Percentiles rank a stretch among this genome's conserved stretches.
phyloP scores from a whole-genome alignment of 92 coral and sea anemone species.

The Isaurus tuberculatus region DNA sequence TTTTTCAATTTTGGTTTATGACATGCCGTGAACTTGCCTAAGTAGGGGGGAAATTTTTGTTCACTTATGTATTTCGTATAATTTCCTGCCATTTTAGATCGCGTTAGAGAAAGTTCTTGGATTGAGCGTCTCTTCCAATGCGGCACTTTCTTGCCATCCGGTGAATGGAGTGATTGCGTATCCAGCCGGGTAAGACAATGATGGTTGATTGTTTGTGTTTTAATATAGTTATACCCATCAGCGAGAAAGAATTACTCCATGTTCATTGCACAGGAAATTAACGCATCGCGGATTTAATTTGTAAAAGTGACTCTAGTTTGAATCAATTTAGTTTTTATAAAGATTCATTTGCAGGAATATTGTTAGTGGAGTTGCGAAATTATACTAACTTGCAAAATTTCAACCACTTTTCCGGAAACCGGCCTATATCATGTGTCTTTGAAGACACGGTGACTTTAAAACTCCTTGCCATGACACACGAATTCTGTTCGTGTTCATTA shows the following conservation, averaged over 20 bases:
- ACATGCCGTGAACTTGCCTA: background rate
- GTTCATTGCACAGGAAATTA: background rate
- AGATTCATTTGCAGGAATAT: background rate
- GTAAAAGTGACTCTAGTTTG: background rate
- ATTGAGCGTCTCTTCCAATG: constrained; percentile 79
- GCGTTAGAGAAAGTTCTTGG: constrained; percentile 94
- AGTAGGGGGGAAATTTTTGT: background rate
- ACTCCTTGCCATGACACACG: background rate
- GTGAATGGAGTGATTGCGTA: constrained; percentile 85
- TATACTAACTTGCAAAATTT: background rate
- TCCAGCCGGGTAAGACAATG: constrained; percentile 92
- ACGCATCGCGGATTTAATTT: background rate
- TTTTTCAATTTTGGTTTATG: background rate
- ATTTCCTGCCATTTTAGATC: constrained; percentile 62
- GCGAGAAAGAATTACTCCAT: background rate
- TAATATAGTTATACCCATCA: background rate
- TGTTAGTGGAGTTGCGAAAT: background rate
- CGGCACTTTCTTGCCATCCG: constrained; percentile 89
- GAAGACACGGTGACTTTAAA: background rate
- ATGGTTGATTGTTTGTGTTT: background rate
- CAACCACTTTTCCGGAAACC: constrained; percentile 20
- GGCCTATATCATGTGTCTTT: background rate
- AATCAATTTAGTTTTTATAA: background rate
- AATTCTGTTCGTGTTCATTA: too few relatives aligned
- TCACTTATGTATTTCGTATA: constrained; percentile 15